Evolutionary conservation across 2,113 vertebrate genomes (phyloP).

Genomic region (Xiphophorus hellerii): DNA sequence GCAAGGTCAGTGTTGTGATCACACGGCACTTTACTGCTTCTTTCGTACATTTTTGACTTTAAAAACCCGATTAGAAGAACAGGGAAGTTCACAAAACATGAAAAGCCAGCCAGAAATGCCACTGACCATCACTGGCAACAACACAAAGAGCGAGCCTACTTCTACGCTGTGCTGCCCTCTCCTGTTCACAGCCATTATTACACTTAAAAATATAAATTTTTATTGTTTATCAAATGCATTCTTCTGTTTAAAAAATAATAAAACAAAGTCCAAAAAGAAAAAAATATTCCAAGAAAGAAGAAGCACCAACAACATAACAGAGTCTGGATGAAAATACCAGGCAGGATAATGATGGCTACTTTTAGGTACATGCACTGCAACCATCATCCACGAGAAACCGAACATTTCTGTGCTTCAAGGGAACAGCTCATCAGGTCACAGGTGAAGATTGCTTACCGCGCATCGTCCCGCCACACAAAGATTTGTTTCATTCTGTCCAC

Average conservation of each 20-base stretch:
- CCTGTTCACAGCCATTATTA: constrained; percentile 36
- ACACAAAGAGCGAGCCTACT: not conserved
- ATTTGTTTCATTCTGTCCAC: constrained; percentile 83
- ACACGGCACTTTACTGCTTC: constrained; percentile 19
- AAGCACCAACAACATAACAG: not conserved
- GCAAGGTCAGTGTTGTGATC: constrained; percentile 5
- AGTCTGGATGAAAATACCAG: not conserved
- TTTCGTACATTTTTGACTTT: constrained; percentile 32
- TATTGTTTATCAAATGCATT: not conserved
- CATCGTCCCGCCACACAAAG: constrained; percentile 91
- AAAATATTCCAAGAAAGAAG: not conserved
- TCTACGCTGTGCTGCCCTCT: constrained; percentile 67
- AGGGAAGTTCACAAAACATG: constrained; percentile 8
- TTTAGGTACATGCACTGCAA: not conserved
- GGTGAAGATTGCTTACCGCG: constrained; percentile 81
- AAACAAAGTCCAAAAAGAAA: no score
- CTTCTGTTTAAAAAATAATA: not conserved
- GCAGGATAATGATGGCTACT: not conserved
- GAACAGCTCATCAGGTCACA: not conserved
- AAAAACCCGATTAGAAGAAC: constrained; percentile 42
- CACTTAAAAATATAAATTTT: not conserved
- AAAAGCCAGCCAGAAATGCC: constrained; percentile 16
- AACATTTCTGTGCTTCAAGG: not conserved
- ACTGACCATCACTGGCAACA: constrained; percentile 25
- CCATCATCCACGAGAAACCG: not conserved